These are phyloP conservation scores for Diabrotica undecimpunctata DNA, from an alignment of 1,140 invertebrate species.

Conservation along the genomic window DNA sequence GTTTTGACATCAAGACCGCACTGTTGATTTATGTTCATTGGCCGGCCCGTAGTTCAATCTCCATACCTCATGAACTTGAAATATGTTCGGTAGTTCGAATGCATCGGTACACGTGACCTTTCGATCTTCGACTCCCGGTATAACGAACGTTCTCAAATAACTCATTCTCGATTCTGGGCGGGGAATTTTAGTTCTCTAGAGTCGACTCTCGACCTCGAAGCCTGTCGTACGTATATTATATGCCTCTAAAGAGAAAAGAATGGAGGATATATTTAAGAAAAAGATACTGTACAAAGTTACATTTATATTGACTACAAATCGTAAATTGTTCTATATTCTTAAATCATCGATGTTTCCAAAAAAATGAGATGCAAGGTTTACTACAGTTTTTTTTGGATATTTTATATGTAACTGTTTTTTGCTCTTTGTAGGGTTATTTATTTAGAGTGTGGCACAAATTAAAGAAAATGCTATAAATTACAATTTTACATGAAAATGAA, in stretches of 20 bases:
- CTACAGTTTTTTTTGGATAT: too few species aligned
- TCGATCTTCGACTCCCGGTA: slow-evolving; percentile 1
- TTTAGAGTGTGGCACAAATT: too few species aligned
- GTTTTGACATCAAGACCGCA: slow-evolving; percentile 1
- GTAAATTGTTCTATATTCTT: too few species aligned
- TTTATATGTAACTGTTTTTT: too few species aligned
- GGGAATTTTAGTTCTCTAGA: background rate
- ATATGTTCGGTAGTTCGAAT: slow-evolving; percentile 2
- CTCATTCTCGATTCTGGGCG: background rate
- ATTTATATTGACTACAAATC: too few species aligned
- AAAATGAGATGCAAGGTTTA: too few species aligned
- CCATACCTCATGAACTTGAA: slow-evolving; percentile 2
- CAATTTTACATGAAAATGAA: too few species aligned
- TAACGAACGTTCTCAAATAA: slow-evolving; percentile 2
- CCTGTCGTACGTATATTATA: background rate
- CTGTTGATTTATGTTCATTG: background rate
- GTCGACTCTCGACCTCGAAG: background rate
- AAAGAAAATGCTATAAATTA: too few species aligned
- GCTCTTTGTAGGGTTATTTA: too few species aligned
- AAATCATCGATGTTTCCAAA: too few species aligned
- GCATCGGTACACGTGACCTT: slow-evolving; percentile 1
- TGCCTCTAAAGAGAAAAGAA: background rate
- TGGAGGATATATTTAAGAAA: background rate
- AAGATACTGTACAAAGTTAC: background rate
- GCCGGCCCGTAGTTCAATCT: background rate